phyloP scores from a whole-genome alignment of 2,797 vertebrate species.

The Channallabes apus region DNA sequence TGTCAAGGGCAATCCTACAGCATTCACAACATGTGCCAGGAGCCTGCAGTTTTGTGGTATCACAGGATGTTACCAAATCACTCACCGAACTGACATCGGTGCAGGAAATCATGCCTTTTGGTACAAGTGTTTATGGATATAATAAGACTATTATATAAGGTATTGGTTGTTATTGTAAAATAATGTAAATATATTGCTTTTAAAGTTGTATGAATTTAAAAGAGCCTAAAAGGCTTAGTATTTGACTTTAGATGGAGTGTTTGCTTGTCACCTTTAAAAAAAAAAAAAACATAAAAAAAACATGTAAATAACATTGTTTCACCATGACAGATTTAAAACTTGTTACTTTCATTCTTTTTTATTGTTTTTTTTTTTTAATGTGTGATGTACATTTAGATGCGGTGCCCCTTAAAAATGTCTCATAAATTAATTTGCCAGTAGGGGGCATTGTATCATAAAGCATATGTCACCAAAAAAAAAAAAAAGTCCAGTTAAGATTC shows the following conservation, averaged over 20 bases:
- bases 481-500: not conserved
- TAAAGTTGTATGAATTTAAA: not conserved
- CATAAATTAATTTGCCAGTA: conserved; percentile 27
- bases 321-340: not conserved
- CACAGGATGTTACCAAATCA: conserved; percentile 63
- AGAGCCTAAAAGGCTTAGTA: not conserved
- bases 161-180: conserved; percentile 9
- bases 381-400: not conserved
- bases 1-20: conserved; percentile 71
- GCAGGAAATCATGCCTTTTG: not conserved
- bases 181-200: conserved; percentile 42
- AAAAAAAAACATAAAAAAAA: too few relatives aligned
- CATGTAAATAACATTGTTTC: conserved; percentile 36
- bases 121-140: conserved; percentile 4
- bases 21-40: conserved; percentile 66
- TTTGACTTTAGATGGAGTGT: not conserved
- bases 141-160: not conserved
- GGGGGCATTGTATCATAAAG: conserved; percentile 30
- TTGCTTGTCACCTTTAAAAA: too few relatives aligned
- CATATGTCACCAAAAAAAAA: not conserved
- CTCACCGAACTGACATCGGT: conserved; percentile 25
- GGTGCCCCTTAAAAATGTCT: not conserved
- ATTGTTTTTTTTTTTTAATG: conserved; percentile 1
- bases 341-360: not conserved
- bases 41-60: conserved; percentile 72